These are phyloP conservation scores for Vireo altiloquus DNA, from an alignment of 2,113 vertebrate genomes.

Conservation along the genomic window DNA sequence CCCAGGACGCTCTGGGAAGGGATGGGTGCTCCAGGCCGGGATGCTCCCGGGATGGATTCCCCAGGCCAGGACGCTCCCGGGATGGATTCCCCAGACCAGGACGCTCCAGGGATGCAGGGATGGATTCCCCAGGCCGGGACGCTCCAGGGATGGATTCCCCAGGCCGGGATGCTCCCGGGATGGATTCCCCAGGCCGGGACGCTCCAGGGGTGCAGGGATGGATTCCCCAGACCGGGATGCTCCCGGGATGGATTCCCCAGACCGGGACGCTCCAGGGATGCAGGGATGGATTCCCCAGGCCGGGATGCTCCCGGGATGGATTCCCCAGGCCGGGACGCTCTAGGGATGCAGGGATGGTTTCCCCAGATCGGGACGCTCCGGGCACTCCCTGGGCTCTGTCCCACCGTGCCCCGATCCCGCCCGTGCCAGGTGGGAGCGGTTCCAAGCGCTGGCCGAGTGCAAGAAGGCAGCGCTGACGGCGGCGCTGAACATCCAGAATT, in stretches of 20 bases:
- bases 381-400: neutral
- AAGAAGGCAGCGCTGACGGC: slow-evolving; percentile 87
- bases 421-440: slow-evolving; percentile 82
- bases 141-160: neutral
- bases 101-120: neutral
- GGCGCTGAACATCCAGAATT: slow-evolving; percentile 92
- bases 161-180: neutral
- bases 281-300: too few species aligned
- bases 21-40: neutral
- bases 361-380: neutral
- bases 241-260: neutral
- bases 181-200: neutral
- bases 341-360: neutral
- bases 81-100: too few species aligned
- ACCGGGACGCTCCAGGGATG: neutral
- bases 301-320: neutral
- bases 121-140: fast-evolving
- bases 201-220: neutral
- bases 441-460: slow-evolving; percentile 80
- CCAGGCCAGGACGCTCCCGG: neutral
- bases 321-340: neutral
- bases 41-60: neutral
- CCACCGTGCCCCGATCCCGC: neutral
- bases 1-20: neutral
- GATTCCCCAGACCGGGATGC: neutral